Evolutionary conservation across 2,888 invertebrate genomes (phyloP).

Genomic region (Limnephilus rhombicus): DNA sequence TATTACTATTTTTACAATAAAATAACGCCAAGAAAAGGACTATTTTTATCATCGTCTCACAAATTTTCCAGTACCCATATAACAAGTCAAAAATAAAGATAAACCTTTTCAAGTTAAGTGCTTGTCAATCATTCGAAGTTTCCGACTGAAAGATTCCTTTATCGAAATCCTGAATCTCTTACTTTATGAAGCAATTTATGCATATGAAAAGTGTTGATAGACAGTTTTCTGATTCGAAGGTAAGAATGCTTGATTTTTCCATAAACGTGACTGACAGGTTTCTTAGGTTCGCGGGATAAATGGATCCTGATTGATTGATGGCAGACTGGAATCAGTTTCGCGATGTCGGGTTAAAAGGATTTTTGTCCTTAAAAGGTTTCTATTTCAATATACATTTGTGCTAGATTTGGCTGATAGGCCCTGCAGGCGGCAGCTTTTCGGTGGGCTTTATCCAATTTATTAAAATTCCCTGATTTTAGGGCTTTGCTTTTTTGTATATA

Average conservation of each 20-base stretch:
- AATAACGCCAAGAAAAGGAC: neutral
- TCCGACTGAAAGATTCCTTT: neutral
- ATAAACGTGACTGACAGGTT: conserved; percentile 35
- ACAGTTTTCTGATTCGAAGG: conserved; percentile 30
- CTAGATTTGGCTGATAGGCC: too few species aligned
- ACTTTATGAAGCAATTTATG: conserved; percentile 9
- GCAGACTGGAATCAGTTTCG: conserved; percentile 31
- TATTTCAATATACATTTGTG: neutral
- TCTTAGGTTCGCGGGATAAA: conserved; percentile 43
- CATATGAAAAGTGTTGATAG: conserved; percentile 15
- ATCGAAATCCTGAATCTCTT: neutral
- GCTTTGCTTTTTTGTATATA: too few species aligned
- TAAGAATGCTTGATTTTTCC: conserved; percentile 31
- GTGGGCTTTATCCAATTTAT: too few species aligned
- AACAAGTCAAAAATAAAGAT: neutral
- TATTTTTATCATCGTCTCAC: neutral
- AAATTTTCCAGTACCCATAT: neutral
- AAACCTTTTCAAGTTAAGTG: neutral
- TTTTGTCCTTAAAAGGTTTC: conserved; percentile 7
- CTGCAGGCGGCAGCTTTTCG: too few species aligned
- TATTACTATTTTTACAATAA: neutral
- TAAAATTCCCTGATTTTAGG: too few species aligned
- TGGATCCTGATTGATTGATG: conserved; percentile 51
- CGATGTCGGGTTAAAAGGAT: conserved; percentile 19
- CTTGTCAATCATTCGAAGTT: neutral